A percentile compares a stretch with the other conserved stretches of the same genome.
Conservation (phyloP, 2,888 invertebrate species). For the Cataglyphis rosenhaueri region DNA sequence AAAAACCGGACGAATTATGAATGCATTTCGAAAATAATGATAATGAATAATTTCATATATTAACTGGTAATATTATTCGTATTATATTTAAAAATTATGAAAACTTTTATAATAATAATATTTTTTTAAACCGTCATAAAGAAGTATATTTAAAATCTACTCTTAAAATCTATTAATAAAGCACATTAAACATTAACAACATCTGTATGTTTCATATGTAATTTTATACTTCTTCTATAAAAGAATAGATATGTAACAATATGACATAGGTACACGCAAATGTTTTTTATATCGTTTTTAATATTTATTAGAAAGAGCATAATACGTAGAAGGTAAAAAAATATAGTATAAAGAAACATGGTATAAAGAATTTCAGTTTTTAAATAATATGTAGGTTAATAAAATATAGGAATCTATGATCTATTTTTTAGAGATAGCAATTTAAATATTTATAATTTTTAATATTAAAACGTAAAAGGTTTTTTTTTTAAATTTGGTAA, state of each 20-base stretch:
- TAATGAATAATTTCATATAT: not conserved
- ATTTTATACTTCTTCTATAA: not conserved
- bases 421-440: not conserved
- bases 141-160: not conserved
- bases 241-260: not conserved
- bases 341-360: not conserved
- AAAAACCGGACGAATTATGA: not conserved
- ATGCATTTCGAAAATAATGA: not conserved
- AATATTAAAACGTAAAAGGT: conserved; percentile 8
- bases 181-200: not conserved
- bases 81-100: not conserved
- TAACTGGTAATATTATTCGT: not conserved
- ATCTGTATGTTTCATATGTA: not conserved
- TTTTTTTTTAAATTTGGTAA: not conserved
- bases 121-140: not conserved
- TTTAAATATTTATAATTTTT: conserved; percentile 27
- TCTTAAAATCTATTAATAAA: not conserved
- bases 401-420: conserved; percentile 1
- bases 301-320: conserved; percentile 7
- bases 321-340: not conserved
- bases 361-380: not conserved
- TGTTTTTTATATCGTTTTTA: conserved; percentile 1
- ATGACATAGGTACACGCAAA: not conserved
- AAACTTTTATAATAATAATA: not conserved
- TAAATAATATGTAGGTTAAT: not conserved